Evolutionary conservation across 2,888 invertebrate species (phyloP).

Genomic region (Brachypterus glaber): DNA sequence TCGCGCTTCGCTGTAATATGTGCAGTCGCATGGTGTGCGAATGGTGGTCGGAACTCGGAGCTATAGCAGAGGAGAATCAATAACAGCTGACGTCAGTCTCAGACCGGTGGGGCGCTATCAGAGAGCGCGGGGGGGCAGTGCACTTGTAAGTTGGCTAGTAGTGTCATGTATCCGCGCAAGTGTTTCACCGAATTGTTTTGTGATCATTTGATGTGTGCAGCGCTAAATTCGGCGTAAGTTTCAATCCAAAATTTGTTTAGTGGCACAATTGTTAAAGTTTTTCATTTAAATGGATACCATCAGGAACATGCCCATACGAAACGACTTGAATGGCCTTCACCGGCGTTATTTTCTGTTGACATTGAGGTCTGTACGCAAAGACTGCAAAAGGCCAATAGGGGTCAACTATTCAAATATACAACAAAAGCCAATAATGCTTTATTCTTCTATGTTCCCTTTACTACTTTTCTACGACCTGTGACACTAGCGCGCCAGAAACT

Average conservation of each 20-base stretch:
- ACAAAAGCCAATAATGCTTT: slow-evolving; percentile 2
- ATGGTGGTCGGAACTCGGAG: no score
- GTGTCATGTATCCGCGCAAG: slow-evolving; percentile 43
- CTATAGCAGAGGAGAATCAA: no score
- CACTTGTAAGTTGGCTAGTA: slow-evolving; percentile 44
- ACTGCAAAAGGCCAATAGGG: slow-evolving; percentile 42
- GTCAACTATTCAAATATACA: slow-evolving; percentile 38
- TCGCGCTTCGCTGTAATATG: slow-evolving; percentile 8
- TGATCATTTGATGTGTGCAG: slow-evolving; percentile 36
- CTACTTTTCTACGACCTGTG: slow-evolving; percentile 36
- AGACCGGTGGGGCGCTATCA: slow-evolving; percentile 39
- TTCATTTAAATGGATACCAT: no score
- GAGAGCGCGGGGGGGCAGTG: slow-evolving; percentile 38
- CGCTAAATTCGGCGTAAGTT: slow-evolving; percentile 38
- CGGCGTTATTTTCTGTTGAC: slow-evolving; percentile 42
- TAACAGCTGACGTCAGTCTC: slow-evolving; percentile 41
- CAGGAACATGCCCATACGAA: slow-evolving; percentile 18
- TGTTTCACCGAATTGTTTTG: slow-evolving; percentile 39
- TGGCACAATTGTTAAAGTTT: slow-evolving; percentile 13
- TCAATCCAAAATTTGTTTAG: slow-evolving; percentile 21
- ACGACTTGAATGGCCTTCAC: slow-evolving; percentile 41
- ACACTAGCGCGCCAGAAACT: slow-evolving; percentile 23
- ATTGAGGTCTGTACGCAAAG: slow-evolving; percentile 42
- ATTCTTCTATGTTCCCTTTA: no score
- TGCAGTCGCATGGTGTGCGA: no score